Base-by-base conservation (phyloP, 2,888 invertebrate genomes). In the Drosophila leonis region DNA sequence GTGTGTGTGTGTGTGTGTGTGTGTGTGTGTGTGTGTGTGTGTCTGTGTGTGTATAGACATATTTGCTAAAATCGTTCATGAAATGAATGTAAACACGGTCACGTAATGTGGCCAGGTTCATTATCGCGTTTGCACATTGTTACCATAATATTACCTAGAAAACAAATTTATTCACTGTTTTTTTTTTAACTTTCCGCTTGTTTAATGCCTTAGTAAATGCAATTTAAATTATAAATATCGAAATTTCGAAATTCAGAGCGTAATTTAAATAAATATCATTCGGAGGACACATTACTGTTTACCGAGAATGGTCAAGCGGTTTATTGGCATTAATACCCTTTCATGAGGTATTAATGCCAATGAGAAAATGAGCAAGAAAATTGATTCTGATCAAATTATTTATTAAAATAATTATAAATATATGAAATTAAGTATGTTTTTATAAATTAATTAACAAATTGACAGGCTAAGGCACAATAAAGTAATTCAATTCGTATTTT, bases 51-150 rank as follows among this genome's bases (percentile, higher is more conserved):
- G 48, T 15, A 60, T 63, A 52, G 41, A 39, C 31, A 42, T 55
- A 72, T 52, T 76, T 77, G 48, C 46, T 65, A 73, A 73, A 77
- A 70, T 52, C 69, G 42, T 63, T 69, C 51, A 70, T 70, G 73
- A 65, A 66, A 74, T 37, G 63, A 69, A 76, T 52, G 76, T 65
- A 76, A 70, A 66, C 63, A 74, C 56, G 57, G 75, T 70, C 82
- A 83, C 83, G 83, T 82, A 80, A 56, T 67, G 69, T 48, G 69
- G 66, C 54, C 59, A 57, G 83, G 83, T 83, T 85, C 83, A 85
- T 83, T 83, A 83, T 85, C 83, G 69, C 52, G 61, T 70, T 84
- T 68, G 60, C 79, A 79, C 75, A 78, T 75, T 83, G 62, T 68
- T 70, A 56, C 39, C 70, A 68, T 74, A 73, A 72, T 79, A 75